Percentiles rank a stretch among this genome's conserved stretches.
Evolutionary conservation across 2,113 vertebrate species (phyloP).

Genomic region (Noctilio leporinus): DNA sequence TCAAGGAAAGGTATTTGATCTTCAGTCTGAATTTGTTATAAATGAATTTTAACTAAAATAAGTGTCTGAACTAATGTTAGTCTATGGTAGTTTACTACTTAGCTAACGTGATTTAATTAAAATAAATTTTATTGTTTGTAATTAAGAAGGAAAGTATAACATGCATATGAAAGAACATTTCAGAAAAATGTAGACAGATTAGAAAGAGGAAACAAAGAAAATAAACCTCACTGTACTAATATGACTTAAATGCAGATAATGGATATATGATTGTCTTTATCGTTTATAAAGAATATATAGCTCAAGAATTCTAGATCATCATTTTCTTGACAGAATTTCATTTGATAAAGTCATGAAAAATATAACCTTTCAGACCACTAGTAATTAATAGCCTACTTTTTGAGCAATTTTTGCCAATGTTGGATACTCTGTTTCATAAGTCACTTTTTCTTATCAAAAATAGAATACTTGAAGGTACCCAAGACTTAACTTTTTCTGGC

Average conservation of each 20-base stretch:
- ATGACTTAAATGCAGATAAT: neutral
- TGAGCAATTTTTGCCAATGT: neutral
- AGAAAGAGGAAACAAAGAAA: conserved; percentile 17
- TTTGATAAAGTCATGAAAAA: neutral
- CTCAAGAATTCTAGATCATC: neutral
- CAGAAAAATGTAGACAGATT: neutral
- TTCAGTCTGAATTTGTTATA: neutral
- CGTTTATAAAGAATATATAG: neutral
- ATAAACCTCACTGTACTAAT: neutral
- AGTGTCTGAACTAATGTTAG: neutral
- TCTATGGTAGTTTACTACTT: neutral
- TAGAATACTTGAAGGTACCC: neutral
- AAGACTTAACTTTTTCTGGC: neutral
- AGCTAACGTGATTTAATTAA: neutral
- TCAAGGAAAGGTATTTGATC: neutral
- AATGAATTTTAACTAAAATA: neutral
- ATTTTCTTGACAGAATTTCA: conserved; percentile 5
- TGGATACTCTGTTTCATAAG: neutral
- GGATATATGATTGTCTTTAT: neutral
- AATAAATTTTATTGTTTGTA: neutral
- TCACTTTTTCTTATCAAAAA: neutral
- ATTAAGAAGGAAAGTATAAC: neutral
- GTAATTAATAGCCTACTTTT: conserved; percentile 6
- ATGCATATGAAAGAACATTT: neutral
- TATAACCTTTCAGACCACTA: neutral